phyloP scores from a whole-genome alignment of 2,113 vertebrate genomes.

The Echinops telfairi region DNA sequence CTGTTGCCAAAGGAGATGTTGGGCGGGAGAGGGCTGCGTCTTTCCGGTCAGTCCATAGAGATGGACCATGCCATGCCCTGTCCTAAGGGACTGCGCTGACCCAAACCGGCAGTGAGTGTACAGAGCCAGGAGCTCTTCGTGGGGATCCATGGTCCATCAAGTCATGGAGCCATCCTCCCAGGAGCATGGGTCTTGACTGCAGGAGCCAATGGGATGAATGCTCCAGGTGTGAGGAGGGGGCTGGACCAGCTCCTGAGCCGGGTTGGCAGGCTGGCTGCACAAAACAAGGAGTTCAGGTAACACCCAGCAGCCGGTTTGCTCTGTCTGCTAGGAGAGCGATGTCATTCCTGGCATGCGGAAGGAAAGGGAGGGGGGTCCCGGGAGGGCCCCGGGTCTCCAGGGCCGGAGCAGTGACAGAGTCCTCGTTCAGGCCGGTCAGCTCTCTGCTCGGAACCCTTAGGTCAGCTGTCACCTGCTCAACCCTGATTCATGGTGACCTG shows the following conservation, averaged over 20 bases:
- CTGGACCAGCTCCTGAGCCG: no score
- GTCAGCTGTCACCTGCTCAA: background rate
- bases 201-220: no score
- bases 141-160: background rate
- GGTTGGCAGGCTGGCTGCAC: background rate
- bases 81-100: background rate
- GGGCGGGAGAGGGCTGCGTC: background rate
- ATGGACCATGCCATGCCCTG: no score
- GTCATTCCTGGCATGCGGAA: background rate
- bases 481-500: background rate
- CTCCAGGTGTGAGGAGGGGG: no score
- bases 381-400: background rate
- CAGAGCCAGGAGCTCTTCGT: background rate
- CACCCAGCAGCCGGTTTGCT: background rate
- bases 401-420: background rate
- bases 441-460: background rate
- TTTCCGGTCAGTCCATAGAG: no score
- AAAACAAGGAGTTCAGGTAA: background rate
- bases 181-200: no score
- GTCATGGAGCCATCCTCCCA: background rate
- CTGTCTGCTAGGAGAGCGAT: background rate
- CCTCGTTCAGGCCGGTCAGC: background rate
- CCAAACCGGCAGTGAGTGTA: background rate
- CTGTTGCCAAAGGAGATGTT: slow-evolving; percentile 39
- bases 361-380: background rate